Conservation (phyloP, 2,113 vertebrate genomes). For the Crotalus viridis region DNA sequence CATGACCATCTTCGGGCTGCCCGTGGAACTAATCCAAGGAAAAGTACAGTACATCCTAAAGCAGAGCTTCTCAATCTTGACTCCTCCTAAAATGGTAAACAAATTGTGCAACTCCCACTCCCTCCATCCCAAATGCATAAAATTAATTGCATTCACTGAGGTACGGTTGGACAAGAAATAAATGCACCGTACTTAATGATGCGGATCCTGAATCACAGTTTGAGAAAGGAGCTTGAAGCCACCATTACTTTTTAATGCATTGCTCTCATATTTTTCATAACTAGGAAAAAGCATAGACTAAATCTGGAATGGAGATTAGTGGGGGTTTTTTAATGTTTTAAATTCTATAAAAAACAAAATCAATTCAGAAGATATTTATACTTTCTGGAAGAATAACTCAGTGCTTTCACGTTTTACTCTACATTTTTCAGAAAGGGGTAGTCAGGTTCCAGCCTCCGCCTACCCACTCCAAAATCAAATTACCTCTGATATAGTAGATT, state of each 20-base stretch:
- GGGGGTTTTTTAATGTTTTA: neutral
- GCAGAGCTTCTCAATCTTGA: neutral
- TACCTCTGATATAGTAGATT: slow-evolving; percentile 88
- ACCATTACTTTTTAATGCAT: neutral
- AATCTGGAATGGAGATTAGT: neutral
- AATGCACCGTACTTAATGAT: neutral
- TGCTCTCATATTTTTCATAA: neutral
- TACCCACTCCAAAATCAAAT: slow-evolving; percentile 31
- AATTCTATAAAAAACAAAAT: neutral
- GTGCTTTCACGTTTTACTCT: neutral
- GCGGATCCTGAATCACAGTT: neutral
- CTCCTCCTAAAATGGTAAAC: neutral
- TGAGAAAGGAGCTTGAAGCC: neutral
- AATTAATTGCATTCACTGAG: neutral
- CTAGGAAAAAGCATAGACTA: neutral
- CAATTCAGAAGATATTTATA: neutral
- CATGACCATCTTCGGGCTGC: neutral
- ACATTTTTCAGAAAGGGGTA: neutral
- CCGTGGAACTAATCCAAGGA: neutral
- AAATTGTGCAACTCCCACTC: neutral
- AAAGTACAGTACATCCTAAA: neutral
- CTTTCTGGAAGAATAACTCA: neutral
- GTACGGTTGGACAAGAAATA: neutral
- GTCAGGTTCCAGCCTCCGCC: too few species aligned
- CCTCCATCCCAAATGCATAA: neutral